Base-by-base conservation (phyloP, 2,888 invertebrate species). In the Drosophila anomalata region DNA sequence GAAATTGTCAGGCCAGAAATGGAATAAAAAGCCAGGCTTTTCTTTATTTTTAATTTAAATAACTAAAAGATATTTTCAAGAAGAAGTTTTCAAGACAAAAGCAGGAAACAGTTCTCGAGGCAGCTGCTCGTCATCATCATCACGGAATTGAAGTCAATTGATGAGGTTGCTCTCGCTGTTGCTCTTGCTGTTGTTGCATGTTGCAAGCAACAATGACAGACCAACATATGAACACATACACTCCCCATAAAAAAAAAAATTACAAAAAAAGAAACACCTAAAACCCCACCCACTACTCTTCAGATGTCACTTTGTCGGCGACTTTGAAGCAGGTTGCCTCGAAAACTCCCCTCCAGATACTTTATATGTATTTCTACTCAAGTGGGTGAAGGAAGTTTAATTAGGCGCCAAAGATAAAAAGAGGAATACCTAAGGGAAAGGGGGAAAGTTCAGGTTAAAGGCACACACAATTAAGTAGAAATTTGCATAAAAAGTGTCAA, bases 101-200 rank as follows among this genome's bases (percentile, higher is more conserved):
- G 54, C 31, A 70, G 47, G 46, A 70, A 69, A 17, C 17, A 17
- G 51, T 41, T 47, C 36, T 54, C 41, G 68, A 54, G 69, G 71
- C 74, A 61, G 81, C 77, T 80, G 77, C 31, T 68, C 44, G 77
- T 55, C 78, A 56, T 54, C 47, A 46, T 33, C 62, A 42, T 36
- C 36, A 77, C 14, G 65, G 74, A 84, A 81, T 81, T 79, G 79
- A 87, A 85, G 86, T 87, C 87, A 82, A 82, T 87, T 82, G 87
- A 82, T 79, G 86, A 80, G 65, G 59, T 70, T 50, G 69, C 48
- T n/a, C 26, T 24, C 2, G 9, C 9, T 36, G 24, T 12, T 4
- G 14, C 48, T n/a, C 17, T 26, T 2, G 9, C 9, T 36, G 24
- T 12, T 9, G 14, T 29, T 17, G 17, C 20, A 22, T 51, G 55